Evolutionary conservation across 2,888 invertebrate genomes (phyloP), one percentile per base, ranked within the genome.

Genomic region (Leucoma salicis): DNA sequence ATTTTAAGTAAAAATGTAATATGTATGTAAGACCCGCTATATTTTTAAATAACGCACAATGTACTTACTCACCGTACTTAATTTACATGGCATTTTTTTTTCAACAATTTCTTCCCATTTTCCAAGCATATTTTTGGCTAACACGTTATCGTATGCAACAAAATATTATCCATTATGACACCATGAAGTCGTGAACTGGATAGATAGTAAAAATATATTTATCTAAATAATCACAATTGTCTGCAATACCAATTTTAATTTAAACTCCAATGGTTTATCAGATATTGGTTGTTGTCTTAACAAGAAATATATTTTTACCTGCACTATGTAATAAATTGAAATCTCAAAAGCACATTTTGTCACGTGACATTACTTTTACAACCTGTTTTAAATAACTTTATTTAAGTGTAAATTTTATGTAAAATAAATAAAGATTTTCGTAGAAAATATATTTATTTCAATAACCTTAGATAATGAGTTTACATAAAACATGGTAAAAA

Each of bases 351-450:
- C 49, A 55, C 38, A 51, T 53, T 42, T 40, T 53, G 31, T 71
- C 69, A 65, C 55, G 65, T 60, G 49, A 50, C 48, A 51, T 66
- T 74, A 5, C 53, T 63, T 75, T 78, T 77, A 67, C 76, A 84
- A 69, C 78, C 81, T 82, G 60, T 63, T 64, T 63, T 72, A 69
- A 66, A 66, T 70, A 75, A 65, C 56, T 73, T 72, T 71, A 69
- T 61, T 70, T 78, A 73, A 77, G 75, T 86, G 80, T 85, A 83
- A 76, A 79, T 71, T 79, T 78, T 72, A 74, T 83, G 84, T 85
- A 83, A 79, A 84, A 81, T 81, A 73, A 88, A 84, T 85, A 88
- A 88, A 85, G 63, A 81, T 74, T 85, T 87, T 87, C 78, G 76
- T 87, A 87, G 85, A 79, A 78, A 74, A 61, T 63, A 50, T 57